Base-by-base conservation (phyloP, 2,113 vertebrate genomes). In the Ptychochromis oligacanthus region DNA sequence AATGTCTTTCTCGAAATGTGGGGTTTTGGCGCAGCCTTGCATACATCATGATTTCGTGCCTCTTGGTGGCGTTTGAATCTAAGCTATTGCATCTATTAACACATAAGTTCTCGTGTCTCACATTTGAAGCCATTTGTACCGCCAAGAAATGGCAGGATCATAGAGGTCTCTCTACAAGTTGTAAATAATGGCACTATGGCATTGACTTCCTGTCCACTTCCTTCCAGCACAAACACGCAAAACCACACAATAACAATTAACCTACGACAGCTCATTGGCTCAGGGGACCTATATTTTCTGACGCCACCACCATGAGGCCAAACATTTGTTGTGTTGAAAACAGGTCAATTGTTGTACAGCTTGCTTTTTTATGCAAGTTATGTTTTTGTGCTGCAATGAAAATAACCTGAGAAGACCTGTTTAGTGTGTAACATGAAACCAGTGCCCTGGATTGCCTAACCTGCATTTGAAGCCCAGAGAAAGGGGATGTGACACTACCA, bases 141-240 rank as follows among this genome's bases (percentile, higher is more conserved):
- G 85, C 84, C 24, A 43, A 65, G 74, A 87, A 79, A 76, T 75
- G 54, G 65, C 82, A 49, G 77, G 86, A 89, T 85, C 80, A 79
- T 74, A 55, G 57, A 11, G 7, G 59, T 62, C 56, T 65, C 74
- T 56, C 40, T 79, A 59, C 81, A 18, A 36, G 76, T 57, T 80
- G 82, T 89, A 79, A 89, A 89, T 84, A 86, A 87, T 34, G 64
- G 79, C 83, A 56, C 75, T 49, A 7, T 78, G 67, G 64, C 72
- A 90, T 85, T 60, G 82, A 89, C 84, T 93, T 92, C 85, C 84
- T 88, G 86, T 92, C 89, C 59, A 56, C 80, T 83, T 87, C 79
- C 82, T 57, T 70, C 52, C 38, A 62, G 74, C 6, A 24, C 81
- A 87, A 85, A 87, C 77, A 80, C 9, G 1, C 61, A 76, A 84